Percentiles rank a stretch among this genome's conserved stretches.
phyloP scores from a whole-genome alignment of 37 sponge, comb jelly and placozoan genomes.

The Axinella damicornis region DNA sequence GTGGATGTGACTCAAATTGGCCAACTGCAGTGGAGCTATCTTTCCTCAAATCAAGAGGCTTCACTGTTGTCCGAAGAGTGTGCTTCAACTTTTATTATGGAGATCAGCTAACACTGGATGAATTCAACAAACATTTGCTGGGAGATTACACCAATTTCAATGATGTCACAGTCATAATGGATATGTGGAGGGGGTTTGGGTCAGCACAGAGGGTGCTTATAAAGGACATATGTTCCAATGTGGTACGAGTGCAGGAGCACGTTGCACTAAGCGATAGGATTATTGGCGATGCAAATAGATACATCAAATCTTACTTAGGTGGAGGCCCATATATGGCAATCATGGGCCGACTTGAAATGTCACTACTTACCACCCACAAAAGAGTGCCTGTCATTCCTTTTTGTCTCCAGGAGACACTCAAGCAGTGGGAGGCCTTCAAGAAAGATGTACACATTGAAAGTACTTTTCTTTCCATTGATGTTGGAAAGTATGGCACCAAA shows the following conservation, averaged over 20 bases:
- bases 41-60: constrained; percentile 28
- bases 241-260: constrained; percentile 17
- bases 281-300: constrained; percentile 4
- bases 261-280: constrained; percentile 13
- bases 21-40: not conserved
- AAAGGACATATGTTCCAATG: constrained; percentile 6
- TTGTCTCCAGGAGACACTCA: constrained; percentile 27
- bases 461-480: constrained; percentile 34
- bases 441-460: not conserved
- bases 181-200: constrained; percentile 50
- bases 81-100: constrained; percentile 52
- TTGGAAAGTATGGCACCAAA: constrained; percentile 39
- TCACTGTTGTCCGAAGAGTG: constrained; percentile 16
- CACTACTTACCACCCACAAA: constrained; percentile 28
- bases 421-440: constrained; percentile 2
- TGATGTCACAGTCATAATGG: constrained; percentile 35
- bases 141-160: not conserved
- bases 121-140: constrained; percentile 32
- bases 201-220: constrained; percentile 36
- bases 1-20: constrained; percentile 28
- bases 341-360: constrained; percentile 46
- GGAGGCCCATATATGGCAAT: constrained; percentile 27
- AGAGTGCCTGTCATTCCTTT: constrained; percentile 10
- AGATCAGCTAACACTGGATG: constrained; percentile 27
- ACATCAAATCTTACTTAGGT: constrained; percentile 8